Conservation (phyloP, 2,797 vertebrate species). For the Gila robusta region DNA sequence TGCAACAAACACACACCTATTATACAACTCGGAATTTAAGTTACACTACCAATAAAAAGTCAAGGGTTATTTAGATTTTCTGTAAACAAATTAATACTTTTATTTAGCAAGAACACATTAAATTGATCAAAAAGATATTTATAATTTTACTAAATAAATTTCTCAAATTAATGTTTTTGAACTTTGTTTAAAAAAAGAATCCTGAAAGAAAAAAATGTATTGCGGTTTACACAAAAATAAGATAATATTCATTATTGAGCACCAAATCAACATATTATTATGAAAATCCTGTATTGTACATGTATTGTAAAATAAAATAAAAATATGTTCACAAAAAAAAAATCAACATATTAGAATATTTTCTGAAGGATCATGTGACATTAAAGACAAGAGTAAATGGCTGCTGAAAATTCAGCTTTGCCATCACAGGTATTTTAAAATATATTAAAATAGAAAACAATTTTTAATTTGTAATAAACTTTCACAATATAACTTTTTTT, state of each 20-base stretch:
- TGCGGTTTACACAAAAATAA: neutral
- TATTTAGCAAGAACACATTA: neutral
- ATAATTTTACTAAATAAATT: neutral
- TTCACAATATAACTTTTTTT: neutral
- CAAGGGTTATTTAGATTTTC: neutral
- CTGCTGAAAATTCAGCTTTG: neutral
- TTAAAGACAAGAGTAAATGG: neutral
- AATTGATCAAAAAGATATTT: neutral
- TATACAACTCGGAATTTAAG: neutral
- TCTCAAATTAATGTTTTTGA: neutral
- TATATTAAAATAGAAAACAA: neutral
- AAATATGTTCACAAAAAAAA: neutral
- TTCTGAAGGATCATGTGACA: neutral
- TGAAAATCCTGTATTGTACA: no score
- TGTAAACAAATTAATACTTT: neutral
- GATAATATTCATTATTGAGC: neutral
- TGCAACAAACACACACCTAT: conserved; percentile 62
- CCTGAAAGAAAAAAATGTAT: neutral
- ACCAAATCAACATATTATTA: neutral
- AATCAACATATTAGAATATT: neutral
- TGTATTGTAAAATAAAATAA: no score
- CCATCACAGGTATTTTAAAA: neutral
- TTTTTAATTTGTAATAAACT: neutral
- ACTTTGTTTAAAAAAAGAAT: neutral
- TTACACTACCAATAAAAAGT: neutral